Base-by-base conservation (phyloP, 2,888 invertebrate genomes). In the Tromatobia lineatoria region DNA sequence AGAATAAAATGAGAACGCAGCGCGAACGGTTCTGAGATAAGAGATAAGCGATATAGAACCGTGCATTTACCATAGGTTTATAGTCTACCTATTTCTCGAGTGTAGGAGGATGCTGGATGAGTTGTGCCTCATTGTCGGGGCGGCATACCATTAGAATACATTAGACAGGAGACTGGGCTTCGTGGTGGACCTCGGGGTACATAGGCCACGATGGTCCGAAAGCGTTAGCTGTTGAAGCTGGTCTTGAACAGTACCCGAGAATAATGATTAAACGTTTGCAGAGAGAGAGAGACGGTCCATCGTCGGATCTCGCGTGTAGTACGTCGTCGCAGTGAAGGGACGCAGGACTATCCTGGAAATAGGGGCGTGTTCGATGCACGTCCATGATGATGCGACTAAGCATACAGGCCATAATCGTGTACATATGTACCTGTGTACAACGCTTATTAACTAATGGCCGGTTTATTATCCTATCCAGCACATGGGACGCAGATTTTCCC, bases 81-180 rank as follows among this genome's bases (percentile, higher is more conserved):
- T 57, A 71, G 77, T 80, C 80, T 61, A 42, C 67, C 70, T 70
- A 86, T 82, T 80, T 61, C 66, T 59, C 54, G 87, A 87, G 89
- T 89, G 91, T 91, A 89, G 92, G 92, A 88, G 90, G 90, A 88
- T 87, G 88, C 84, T 85, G 87, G 89, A 93, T 93, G 92, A 93
- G 91, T 92, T 92, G 93, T 92, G 91, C 91, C 89, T 92, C 91
- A 93, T 92, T 93, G 92, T 92, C 91, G 92, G 92, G 93, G 93
- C 93, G 93, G 93, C 90, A 93, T 93, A 92, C 86, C 88, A 93
- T 93, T 93, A 92, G 90, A 93, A 93, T 93, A 92, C 88, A 92
- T 92, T 91, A 92, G 88, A 85, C 74, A 74, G 76, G 64, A 81
- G 76, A 83, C 73, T 57, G 47, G 74, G 42, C 76, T 77, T 45